phyloP scores from a whole-genome alignment of 2,888 invertebrate genomes.

The Athrips mouffetella region DNA sequence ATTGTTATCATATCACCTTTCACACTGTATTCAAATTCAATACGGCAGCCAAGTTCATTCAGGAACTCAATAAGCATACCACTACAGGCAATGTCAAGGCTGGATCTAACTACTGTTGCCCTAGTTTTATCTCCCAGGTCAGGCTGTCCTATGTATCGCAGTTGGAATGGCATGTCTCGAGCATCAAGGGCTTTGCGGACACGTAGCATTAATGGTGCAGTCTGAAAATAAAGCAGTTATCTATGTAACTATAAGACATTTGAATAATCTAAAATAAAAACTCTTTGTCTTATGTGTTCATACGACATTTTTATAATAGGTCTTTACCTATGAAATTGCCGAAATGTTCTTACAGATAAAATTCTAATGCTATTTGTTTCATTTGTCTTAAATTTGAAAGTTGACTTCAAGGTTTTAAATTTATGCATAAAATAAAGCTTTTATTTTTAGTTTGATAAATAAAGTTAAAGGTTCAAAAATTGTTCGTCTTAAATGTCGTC shows the following conservation, averaged over 20 bases:
- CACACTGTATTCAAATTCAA: slow-evolving; percentile 96
- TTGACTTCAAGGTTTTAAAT: no score
- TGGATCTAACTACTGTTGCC: slow-evolving; percentile 93
- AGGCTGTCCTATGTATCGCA: slow-evolving; percentile 94
- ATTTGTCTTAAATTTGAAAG: no score
- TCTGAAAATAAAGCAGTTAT: slow-evolving; percentile 48
- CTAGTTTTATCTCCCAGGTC: slow-evolving; percentile 92
- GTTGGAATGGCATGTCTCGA: slow-evolving; percentile 91
- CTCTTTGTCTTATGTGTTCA: no score
- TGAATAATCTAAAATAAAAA: background rate
- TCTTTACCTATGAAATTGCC: no score
- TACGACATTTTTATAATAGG: no score
- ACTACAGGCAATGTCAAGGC: slow-evolving; percentile 95
- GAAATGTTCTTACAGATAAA: no score
- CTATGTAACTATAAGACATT: background rate
- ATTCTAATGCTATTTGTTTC: no score
- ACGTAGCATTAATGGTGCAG: slow-evolving; percentile 84
- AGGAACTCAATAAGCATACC: slow-evolving; percentile 94
- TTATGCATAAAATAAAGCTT: no score
- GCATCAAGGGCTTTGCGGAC: slow-evolving; percentile 91
- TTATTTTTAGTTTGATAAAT: no score
- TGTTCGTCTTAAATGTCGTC: no score
- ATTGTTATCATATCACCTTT: no score
- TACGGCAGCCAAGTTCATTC: slow-evolving; percentile 91
- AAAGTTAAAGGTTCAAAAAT: no score